Evolutionary conservation across 2,797 vertebrate species (phyloP).

Genomic region (Poeciliopsis paucimaculata): DNA sequence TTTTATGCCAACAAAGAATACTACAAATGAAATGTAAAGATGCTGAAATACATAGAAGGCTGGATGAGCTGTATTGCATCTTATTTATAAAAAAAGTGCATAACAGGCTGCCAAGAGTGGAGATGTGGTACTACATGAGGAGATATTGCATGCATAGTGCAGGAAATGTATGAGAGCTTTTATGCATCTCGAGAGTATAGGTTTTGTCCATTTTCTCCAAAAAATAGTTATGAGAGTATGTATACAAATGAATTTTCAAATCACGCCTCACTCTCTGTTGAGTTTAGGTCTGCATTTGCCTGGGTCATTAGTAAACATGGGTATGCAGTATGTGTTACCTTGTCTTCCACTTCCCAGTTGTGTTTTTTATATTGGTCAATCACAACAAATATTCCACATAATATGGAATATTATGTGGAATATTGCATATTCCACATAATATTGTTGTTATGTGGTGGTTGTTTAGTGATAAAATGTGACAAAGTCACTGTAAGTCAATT

Average conservation of each 20-base stretch:
- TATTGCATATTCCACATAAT: too few species aligned
- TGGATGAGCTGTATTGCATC: neutral
- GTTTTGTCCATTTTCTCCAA: neutral
- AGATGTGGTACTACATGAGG: neutral
- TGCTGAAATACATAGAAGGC: neutral
- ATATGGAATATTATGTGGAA: too few species aligned
- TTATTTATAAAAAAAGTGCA: neutral
- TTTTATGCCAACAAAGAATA: neutral
- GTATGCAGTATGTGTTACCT: neutral
- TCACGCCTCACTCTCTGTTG: neutral
- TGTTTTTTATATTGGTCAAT: neutral
- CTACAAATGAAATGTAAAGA: neutral
- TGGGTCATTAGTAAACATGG: neutral
- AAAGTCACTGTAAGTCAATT: neutral
- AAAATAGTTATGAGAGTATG: neutral
- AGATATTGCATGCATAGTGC: neutral
- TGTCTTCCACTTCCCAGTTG: neutral
- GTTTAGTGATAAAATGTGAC: neutral
- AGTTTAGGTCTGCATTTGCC: neutral
- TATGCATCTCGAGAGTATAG: rapidly evolving
- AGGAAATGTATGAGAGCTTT: neutral
- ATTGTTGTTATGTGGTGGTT: neutral
- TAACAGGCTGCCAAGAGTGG: neutral
- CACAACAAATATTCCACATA: neutral
- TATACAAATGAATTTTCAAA: neutral